Conservation (phyloP, 2,797 vertebrate genomes). For the Enteromius paludinosus region DNA sequence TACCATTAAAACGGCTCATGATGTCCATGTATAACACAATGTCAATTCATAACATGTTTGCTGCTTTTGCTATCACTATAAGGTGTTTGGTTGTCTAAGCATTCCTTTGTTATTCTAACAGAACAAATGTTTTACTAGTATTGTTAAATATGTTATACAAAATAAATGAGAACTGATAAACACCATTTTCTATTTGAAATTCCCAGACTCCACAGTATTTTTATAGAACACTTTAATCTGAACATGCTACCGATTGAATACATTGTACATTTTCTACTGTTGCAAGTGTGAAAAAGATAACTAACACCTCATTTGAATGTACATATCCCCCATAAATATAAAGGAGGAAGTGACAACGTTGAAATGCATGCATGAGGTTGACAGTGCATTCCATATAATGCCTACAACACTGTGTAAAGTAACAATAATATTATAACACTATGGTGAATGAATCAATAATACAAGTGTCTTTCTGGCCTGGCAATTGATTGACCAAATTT, state of each 20-base stretch:
- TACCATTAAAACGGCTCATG: background rate
- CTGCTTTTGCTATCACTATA: background rate
- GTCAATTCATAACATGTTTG: background rate
- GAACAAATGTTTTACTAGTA: slow-evolving; percentile 17
- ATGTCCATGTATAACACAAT: background rate
- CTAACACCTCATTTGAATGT: slow-evolving; percentile 19
- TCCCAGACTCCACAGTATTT: slow-evolving; percentile 11
- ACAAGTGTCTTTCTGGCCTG: background rate
- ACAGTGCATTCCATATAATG: slow-evolving; percentile 35
- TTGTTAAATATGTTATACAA: background rate
- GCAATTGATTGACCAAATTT: background rate
- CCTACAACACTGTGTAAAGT: slow-evolving; percentile 25
- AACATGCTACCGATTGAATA: slow-evolving; percentile 50
- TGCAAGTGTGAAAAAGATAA: slow-evolving; percentile 39
- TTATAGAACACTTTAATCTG: slow-evolving; percentile 48
- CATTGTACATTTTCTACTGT: slow-evolving; percentile 40
- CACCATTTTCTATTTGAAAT: background rate
- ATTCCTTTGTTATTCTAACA: background rate
- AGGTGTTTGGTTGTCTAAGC: background rate
- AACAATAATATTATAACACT: slow-evolving; percentile 27
- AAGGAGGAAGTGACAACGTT: slow-evolving; percentile 39
- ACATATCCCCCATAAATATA: slow-evolving; percentile 16
- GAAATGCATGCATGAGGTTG: slow-evolving; percentile 51
- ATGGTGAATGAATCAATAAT: slow-evolving; percentile 12
- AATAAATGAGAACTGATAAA: slow-evolving; percentile 20